Percentiles rank a stretch among this genome's conserved stretches.
Conservation (phyloP, 2,888 invertebrate genomes). For the Oligia fasciuncula region DNA sequence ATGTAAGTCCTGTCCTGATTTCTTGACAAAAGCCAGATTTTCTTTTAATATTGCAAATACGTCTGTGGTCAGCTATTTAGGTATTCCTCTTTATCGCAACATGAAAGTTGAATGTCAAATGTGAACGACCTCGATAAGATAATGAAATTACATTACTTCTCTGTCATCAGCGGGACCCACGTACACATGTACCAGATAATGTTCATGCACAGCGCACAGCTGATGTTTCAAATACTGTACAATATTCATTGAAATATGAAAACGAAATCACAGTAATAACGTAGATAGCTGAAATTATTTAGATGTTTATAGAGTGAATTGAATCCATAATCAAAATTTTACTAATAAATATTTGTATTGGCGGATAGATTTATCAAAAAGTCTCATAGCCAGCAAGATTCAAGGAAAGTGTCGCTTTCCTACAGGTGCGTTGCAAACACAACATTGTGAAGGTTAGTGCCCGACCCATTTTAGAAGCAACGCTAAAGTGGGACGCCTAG, state of each 20-base stretch:
- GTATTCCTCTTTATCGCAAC: conserved; percentile 68
- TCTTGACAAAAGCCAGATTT: conserved; percentile 13
- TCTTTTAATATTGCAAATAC: conserved; percentile 27
- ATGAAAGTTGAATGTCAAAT: conserved; percentile 85
- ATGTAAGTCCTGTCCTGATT: background rate
- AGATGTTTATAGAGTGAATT: background rate
- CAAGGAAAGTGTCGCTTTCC: conserved; percentile 40
- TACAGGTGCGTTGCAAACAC: conserved; percentile 36
- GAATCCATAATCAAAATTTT: background rate
- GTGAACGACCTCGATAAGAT: conserved; percentile 88
- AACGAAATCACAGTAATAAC: conserved; percentile 2
- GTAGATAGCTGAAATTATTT: background rate
- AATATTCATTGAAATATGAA: background rate
- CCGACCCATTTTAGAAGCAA: conserved; percentile 72
- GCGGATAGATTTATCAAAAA: conserved; percentile 16
- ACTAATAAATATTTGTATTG: conserved; percentile 21
- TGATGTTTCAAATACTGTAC: conserved; percentile 8
- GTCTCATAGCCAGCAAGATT: conserved; percentile 5
- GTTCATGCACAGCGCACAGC: conserved; percentile 23
- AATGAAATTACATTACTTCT: conserved; percentile 73
- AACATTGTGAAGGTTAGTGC: conserved; percentile 66
- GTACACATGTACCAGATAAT: conserved; percentile 59
- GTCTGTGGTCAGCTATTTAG: conserved; percentile 37
- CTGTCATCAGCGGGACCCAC: conserved; percentile 72
- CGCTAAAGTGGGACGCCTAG: conserved; percentile 68